Conservation (phyloP, 2,113 vertebrate species). For the Irena cyanogastra region DNA sequence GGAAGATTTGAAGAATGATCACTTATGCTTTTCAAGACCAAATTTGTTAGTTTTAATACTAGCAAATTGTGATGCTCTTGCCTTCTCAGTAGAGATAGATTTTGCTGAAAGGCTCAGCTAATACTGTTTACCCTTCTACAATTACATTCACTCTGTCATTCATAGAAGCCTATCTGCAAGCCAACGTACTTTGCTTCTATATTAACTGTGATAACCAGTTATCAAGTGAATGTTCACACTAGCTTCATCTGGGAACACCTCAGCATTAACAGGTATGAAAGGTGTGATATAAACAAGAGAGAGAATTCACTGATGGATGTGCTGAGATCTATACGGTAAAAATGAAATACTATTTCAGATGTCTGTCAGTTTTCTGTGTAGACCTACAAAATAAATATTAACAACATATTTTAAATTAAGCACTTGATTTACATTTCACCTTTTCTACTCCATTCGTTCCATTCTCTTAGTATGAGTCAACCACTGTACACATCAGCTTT, state of each 20-base stretch:
- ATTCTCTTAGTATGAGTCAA: neutral
- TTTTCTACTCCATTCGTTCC: neutral
- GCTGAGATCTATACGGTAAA: neutral
- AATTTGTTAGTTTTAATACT: neutral
- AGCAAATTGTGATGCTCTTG: neutral
- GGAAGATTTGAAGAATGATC: neutral
- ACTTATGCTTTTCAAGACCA: neutral
- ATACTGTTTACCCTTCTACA: neutral
- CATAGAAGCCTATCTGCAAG: neutral
- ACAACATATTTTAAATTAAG: slow-evolving; percentile 21
- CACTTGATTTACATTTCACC: slow-evolving; percentile 21
- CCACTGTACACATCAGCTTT: neutral
- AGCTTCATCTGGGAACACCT: neutral
- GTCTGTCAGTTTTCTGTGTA: neutral
- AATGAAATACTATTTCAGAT: slow-evolving; percentile 16
- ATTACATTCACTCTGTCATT: neutral
- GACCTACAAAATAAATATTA: slow-evolving; percentile 45
- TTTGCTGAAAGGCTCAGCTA: neutral
- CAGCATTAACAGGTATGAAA: neutral
- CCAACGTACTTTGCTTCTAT: neutral
- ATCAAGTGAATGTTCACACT: neutral
- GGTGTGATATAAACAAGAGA: neutral
- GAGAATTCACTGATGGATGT: neutral
- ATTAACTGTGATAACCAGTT: neutral
- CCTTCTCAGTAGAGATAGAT: neutral